These are phyloP conservation scores for Ganaspis sp. DNA, from an alignment of 1,140 invertebrate genomes.

Conservation along the genomic window DNA sequence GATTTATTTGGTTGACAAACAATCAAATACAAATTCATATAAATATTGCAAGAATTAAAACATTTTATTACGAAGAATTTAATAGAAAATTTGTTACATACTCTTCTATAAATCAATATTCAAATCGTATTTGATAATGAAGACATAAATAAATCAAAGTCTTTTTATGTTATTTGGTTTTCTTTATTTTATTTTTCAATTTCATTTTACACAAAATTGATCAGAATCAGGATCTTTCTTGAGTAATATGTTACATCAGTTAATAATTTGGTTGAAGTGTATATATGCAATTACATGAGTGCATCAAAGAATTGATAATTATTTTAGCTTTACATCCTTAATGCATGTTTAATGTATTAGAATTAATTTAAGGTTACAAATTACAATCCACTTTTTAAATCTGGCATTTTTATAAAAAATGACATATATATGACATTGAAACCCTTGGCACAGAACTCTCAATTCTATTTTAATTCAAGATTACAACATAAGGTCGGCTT, in stretches of 20 bases:
- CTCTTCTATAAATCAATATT: too few relatives aligned
- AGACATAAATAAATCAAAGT: neutral
- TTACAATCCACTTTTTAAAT: neutral
- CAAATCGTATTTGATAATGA: neutral
- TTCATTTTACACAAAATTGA: neutral
- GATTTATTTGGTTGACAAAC: too few relatives aligned
- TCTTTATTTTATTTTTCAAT: neutral
- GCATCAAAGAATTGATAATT: too few relatives aligned
- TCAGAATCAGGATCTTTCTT: neutral
- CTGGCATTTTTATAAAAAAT: neutral
- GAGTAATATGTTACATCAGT: slow-evolving; percentile 23
- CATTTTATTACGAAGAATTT: too few relatives aligned
- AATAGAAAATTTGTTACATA: too few relatives aligned
- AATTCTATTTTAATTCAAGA: slow-evolving; percentile 42
- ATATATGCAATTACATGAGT: too few relatives aligned
- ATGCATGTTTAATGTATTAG: neutral
- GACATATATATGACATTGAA: slow-evolving; percentile 37
- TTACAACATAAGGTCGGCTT: slow-evolving; percentile 40
- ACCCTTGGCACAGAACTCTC: slow-evolving; percentile 38
- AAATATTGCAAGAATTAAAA: too few relatives aligned
- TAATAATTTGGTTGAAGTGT: neutral
- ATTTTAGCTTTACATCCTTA: too few relatives aligned
- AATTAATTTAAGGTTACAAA: neutral
- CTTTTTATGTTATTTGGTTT: neutral
- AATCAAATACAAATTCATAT: too few relatives aligned